Percentiles rank a stretch among this genome's conserved stretches.
These are phyloP conservation scores for Pseudolaguvia tuberculata DNA, from an alignment of 2,113 vertebrate species.

Conservation along the genomic window DNA sequence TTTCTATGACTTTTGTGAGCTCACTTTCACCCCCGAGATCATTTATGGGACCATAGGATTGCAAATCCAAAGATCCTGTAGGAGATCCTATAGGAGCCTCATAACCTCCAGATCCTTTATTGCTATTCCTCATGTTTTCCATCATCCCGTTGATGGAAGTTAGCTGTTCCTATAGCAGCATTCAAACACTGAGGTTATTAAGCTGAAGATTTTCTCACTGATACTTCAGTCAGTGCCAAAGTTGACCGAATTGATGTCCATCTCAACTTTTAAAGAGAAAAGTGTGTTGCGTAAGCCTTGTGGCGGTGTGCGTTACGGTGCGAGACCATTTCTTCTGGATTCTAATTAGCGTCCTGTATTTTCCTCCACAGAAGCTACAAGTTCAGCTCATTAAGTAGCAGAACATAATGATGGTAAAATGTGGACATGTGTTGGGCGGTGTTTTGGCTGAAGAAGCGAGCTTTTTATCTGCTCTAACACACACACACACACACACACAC, in stretches of 20 bases:
- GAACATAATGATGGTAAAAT: conserved; percentile 60
- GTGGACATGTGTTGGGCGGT: conserved; percentile 54
- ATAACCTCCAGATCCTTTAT: too few relatives aligned
- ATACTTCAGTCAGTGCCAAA: not conserved
- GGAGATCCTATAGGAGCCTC: too few relatives aligned
- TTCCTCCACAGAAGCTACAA: conserved; percentile 46
- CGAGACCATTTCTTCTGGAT: conserved; percentile 44
- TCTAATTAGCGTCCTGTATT: conserved; percentile 51
- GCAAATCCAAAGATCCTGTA: too few relatives aligned
- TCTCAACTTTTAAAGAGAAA: too few relatives aligned
- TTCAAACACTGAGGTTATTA: too few relatives aligned
- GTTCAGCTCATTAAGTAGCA: conserved; percentile 59
- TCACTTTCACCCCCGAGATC: too few relatives aligned
- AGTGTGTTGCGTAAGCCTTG: not conserved
- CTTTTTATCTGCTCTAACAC: conserved; percentile 31
- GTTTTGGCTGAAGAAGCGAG: conserved; percentile 48
- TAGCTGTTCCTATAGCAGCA: not conserved
- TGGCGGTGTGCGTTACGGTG: conserved; percentile 10
- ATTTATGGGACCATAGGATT: too few relatives aligned
- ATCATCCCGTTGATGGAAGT: too few relatives aligned
- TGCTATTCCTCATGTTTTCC: too few relatives aligned
- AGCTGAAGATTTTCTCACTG: not conserved
- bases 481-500: not conserved
- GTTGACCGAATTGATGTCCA: too few relatives aligned
- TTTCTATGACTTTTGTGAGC: too few relatives aligned